These are phyloP conservation scores for Leptarthrus brevirostris DNA, from an alignment of 2,888 invertebrate species.

Conservation along the genomic window DNA sequence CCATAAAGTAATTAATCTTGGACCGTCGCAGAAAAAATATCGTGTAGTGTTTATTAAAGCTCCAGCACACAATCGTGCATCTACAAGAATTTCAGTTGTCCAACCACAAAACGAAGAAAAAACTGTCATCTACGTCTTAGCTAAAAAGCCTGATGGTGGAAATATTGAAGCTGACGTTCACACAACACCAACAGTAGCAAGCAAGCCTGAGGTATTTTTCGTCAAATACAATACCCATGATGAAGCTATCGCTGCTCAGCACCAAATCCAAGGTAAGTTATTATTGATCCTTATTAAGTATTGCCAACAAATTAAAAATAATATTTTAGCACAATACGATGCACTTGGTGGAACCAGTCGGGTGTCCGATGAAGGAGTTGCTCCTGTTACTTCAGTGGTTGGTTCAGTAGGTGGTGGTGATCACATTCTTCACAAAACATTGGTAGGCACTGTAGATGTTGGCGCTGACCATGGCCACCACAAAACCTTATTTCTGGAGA, in stretches of 20 bases:
- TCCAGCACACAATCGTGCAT: conserved; percentile 64
- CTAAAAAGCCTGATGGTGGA: conserved; percentile 63
- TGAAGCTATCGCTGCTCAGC: conserved; percentile 65
- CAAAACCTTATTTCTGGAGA: no score
- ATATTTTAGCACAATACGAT: no score
- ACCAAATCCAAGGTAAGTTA: conserved; percentile 62
- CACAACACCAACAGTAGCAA: conserved; percentile 61
- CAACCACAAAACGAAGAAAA: conserved; percentile 65
- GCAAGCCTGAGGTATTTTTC: conserved; percentile 67
- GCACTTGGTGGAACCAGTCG: no score
- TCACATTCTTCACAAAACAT: no score
- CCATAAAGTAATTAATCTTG: conserved; percentile 56
- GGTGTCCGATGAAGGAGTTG: no score
- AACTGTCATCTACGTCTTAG: conserved; percentile 66
- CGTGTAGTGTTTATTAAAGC: conserved; percentile 67
- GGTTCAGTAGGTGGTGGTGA: no score
- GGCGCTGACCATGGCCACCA: no score
- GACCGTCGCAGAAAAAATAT: conserved; percentile 65
- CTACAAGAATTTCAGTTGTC: conserved; percentile 61
- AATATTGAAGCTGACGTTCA: conserved; percentile 63
- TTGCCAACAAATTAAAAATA: no score
- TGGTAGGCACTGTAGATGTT: no score
- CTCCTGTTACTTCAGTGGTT: no score
- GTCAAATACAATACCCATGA: conserved; percentile 67
- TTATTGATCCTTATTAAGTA: no score